phyloP scores from a whole-genome alignment of 2,113 vertebrate genomes.

The Cyanistes caeruleus region DNA sequence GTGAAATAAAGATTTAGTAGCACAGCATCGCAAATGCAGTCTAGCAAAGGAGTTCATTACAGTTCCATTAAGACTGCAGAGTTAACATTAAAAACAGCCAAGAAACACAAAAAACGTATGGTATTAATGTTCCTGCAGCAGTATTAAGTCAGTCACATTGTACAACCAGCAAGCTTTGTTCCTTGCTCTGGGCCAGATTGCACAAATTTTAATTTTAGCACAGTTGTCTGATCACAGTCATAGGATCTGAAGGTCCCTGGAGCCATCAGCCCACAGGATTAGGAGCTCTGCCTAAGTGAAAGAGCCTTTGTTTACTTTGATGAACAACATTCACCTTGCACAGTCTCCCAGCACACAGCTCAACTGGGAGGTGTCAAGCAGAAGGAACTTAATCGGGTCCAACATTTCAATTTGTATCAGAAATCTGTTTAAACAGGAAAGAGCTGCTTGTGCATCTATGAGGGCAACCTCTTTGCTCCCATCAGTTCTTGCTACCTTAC shows the following conservation, averaged over 20 bases:
- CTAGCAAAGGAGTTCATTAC: conserved; percentile 53
- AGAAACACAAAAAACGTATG: not conserved
- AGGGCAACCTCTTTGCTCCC: not conserved
- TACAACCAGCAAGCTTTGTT: not conserved
- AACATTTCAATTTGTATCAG: conserved; percentile 41
- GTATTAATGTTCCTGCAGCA: not conserved
- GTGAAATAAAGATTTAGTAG: conserved; percentile 61
- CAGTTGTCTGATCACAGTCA: not conserved
- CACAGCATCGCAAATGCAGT: conserved; percentile 22
- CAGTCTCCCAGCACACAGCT: not conserved
- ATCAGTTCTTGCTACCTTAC: not conserved
- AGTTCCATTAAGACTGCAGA: conserved; percentile 25
- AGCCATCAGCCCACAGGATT: not conserved
- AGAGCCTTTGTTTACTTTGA: not conserved
- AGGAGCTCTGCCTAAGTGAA: not conserved
- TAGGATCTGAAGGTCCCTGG: not conserved
- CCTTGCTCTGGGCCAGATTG: not conserved
- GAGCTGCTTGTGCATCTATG: not conserved
- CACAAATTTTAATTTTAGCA: not conserved
- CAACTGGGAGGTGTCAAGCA: not conserved
- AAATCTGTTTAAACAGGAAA: conserved; percentile 6
- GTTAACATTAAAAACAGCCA: conserved; percentile 20
- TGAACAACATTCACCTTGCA: not conserved
- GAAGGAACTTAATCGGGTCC: not conserved
- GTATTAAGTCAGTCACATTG: not conserved